phyloP scores from a whole-genome alignment of 2,797 vertebrate genomes.

The Gambelia wislizenii region DNA sequence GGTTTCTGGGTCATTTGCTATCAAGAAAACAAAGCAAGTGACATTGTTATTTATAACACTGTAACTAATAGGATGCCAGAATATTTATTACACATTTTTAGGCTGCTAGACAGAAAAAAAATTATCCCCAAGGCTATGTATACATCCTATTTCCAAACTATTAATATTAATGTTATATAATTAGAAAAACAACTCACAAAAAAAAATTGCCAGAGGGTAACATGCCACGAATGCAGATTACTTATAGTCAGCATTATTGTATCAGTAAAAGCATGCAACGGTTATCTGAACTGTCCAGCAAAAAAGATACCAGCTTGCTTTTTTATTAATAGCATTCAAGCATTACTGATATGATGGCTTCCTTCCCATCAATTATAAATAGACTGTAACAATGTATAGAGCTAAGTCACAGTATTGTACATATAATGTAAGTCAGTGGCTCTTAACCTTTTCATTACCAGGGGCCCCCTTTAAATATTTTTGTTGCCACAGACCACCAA shows the following conservation, averaged over 20 bases:
- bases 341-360: neutral
- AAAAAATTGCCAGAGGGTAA: neutral
- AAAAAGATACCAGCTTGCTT: neutral
- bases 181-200: neutral
- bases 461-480: too few relatives aligned
- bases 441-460: too few relatives aligned
- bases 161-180: slow-evolving; percentile 6
- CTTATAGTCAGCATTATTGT: neutral
- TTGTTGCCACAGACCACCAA: too few relatives aligned
- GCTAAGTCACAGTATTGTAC: neutral
- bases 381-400: neutral
- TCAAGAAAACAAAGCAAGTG: too few relatives aligned
- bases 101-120: neutral
- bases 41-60: too few relatives aligned
- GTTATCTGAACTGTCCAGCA: neutral
- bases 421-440: too few relatives aligned
- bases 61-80: too few relatives aligned
- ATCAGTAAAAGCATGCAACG: neutral
- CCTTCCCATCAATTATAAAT: neutral
- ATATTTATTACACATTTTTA: neutral
- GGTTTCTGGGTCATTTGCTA: too few relatives aligned
- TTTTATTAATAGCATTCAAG: neutral
- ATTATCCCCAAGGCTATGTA: neutral
- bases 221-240: neutral
- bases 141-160: slow-evolving; percentile 2